Conservation (phyloP, 2,113 vertebrate genomes). For the Aspiorhynchus laticeps region DNA sequence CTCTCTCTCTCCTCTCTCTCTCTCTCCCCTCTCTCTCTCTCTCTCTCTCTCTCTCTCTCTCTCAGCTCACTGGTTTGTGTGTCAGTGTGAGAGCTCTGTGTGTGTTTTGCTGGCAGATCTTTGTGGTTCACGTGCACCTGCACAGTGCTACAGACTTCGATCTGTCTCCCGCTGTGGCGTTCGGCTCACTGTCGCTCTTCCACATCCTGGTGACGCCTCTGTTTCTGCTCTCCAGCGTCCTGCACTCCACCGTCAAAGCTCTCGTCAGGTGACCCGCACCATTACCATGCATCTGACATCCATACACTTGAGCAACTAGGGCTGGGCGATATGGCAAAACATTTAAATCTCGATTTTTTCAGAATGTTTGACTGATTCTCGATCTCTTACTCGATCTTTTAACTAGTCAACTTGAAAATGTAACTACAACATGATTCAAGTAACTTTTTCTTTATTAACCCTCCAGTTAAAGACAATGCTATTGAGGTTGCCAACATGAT, state of each 20-base stretch:
- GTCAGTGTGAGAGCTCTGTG: neutral
- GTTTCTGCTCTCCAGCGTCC: slow-evolving; percentile 95
- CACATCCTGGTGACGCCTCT: slow-evolving; percentile 96
- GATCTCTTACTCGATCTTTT: too few relatives aligned
- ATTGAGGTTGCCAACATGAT: too few relatives aligned
- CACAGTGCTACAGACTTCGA: slow-evolving; percentile 85
- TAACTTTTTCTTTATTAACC: too few relatives aligned
- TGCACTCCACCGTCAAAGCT: slow-evolving; percentile 96
- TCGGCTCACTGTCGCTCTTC: slow-evolving; percentile 95
- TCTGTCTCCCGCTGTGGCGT: slow-evolving; percentile 94
- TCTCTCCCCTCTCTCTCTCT: too few relatives aligned
- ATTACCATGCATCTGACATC: neutral
- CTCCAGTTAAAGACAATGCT: too few relatives aligned
- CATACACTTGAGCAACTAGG: neutral
- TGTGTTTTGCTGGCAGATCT: slow-evolving; percentile 79
- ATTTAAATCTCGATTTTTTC: too few relatives aligned
- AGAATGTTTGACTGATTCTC: too few relatives aligned
- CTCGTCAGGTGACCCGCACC: slow-evolving; percentile 86
- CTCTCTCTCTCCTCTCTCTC: too few relatives aligned
- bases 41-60: neutral
- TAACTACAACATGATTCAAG: too few relatives aligned
- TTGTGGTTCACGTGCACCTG: slow-evolving; percentile 91
- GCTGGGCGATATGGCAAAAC: too few relatives aligned
- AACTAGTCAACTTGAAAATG: too few relatives aligned
- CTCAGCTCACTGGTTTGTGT: neutral